Base-by-base conservation (phyloP, 2,888 invertebrate genomes). In the Hemistola chrysoprasaria region DNA sequence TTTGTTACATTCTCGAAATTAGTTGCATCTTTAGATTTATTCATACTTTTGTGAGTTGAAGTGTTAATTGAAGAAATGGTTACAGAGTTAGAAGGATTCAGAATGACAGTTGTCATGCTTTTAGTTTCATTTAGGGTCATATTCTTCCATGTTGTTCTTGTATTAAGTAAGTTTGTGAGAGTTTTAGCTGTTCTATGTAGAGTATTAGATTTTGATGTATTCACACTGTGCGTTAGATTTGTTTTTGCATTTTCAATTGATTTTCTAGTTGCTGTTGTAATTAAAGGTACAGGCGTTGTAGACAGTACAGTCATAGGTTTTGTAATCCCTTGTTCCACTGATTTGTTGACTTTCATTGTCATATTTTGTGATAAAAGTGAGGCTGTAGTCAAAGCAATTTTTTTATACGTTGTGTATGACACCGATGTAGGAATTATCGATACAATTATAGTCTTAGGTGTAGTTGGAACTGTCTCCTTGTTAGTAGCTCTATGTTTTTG, bases 361-460 rank as follows among this genome's bases (percentile, higher is more conserved):
- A 56, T 42, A 48, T 70, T 77, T 46, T 65, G 53, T 8, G 69
- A 51, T 23, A 67, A 38, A 34, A 71, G 70, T 1, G 78, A 71
- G 8, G 79, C 62, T 39, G 87, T 80, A 1, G 80, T 81, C 29
- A 88, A 60, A 25, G 82, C 73, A 46, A 88, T 77, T 56, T 84
- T 86, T 73, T 82, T 88, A 45, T 79, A 88, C 3, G 81, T 79
- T 3, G 78, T 70, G 49, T 88, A 86, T 1, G 87, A 84, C 23
- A 86, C 77, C 11, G 88, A 87, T 26, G 88, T 87, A 8, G 88
- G 88, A 67, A 88, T 88, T 45, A 88, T 88, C 5, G 88, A 87
- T 6, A 88, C 88, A 33, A 88, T 81, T 24, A 88, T 88, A 4
- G 88, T 88, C 50, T 79, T 84, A 27, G 84, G 86, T 28, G 88